A percentile compares a stretch with the other conserved stretches of the same genome.
Evolutionary conservation across 2,888 invertebrate genomes (phyloP).

Genomic region (Galerucella pusilla): DNA sequence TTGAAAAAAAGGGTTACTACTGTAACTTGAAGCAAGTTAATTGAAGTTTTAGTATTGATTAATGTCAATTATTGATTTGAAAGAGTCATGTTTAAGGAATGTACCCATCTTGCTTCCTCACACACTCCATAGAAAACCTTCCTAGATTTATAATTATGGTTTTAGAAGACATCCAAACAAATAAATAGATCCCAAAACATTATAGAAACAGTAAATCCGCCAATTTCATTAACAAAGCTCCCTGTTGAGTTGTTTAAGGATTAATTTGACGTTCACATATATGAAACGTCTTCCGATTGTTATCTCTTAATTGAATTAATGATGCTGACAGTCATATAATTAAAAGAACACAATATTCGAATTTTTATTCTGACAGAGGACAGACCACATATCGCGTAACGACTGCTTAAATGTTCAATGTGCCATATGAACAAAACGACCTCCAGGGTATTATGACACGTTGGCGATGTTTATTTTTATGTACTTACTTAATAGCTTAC

Average conservation of each 20-base stretch:
- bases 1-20: no score
- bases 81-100: no score
- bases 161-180: neutral
- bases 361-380: conserved; percentile 37
- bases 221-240: conserved; percentile 2
- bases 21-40: no score
- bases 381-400: conserved; percentile 43
- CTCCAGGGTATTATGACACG: conserved; percentile 17
- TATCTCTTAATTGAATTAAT: conserved; percentile 46
- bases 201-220: conserved; percentile 12
- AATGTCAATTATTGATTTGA: no score
- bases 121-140: no score
- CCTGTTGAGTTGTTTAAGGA: conserved; percentile 31
- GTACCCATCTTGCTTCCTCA: no score
- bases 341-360: conserved; percentile 40
- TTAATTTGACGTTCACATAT: conserved; percentile 32
- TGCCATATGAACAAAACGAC: conserved; percentile 34
- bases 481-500: conserved; percentile 17
- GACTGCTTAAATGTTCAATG: conserved; percentile 34
- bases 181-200: neutral
- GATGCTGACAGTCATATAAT: conserved; percentile 37
- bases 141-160: neutral
- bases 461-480: neutral
- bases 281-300: conserved; percentile 40
- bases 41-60: no score